Percentiles rank a stretch among this genome's conserved stretches.
Conservation (phyloP, 2,113 vertebrate genomes). For the Podarcis raffonei region DNA sequence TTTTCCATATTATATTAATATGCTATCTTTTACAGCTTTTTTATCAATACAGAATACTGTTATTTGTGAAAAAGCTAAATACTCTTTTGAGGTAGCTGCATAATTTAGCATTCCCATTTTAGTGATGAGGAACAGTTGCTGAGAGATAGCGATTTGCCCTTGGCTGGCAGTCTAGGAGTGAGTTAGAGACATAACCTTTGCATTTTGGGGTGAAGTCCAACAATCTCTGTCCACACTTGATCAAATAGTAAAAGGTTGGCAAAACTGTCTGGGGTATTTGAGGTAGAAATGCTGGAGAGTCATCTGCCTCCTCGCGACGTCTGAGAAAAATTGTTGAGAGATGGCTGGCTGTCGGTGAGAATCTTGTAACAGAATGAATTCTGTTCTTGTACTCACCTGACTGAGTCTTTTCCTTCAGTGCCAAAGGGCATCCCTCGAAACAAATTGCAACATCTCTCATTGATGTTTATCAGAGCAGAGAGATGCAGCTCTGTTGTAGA, state of each 20-base stretch:
- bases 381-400: background rate
- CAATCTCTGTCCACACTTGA: no score
- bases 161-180: no score
- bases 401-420: background rate
- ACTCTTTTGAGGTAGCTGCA: no score
- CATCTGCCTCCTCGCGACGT: background rate
- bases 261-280: background rate
- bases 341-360: background rate
- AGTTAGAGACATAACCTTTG: no score
- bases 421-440: background rate
- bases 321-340: background rate
- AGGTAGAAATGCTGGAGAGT: background rate
- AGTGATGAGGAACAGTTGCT: no score
- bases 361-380: background rate
- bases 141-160: no score
- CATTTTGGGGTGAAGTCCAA: no score
- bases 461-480: background rate
- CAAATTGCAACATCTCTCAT: background rate
- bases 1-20: background rate
- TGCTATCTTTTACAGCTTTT: background rate
- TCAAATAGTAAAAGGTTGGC: no score
- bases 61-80: background rate
- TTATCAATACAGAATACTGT: background rate
- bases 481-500: background rate
- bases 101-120: no score